These are phyloP conservation scores for Alcis repandata DNA, from an alignment of 2,888 invertebrate species.

Conservation along the genomic window DNA sequence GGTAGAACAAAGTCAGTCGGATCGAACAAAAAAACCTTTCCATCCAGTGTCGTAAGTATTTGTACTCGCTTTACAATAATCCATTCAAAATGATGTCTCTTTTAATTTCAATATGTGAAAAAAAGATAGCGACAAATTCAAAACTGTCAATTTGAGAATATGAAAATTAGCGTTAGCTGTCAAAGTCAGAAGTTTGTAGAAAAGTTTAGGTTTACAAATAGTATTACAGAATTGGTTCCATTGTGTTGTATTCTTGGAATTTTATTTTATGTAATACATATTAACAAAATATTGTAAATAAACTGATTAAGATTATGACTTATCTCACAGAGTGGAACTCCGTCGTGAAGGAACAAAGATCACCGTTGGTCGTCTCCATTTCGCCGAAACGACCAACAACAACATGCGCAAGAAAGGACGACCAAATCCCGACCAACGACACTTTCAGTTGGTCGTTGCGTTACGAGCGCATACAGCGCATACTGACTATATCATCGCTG, in stretches of 20 bases:
- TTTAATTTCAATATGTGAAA: too few species aligned
- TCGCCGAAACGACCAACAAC: conserved; percentile 99
- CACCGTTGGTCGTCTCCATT: conserved; percentile 98
- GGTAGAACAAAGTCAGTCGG: conserved; percentile 99
- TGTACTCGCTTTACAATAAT: background rate
- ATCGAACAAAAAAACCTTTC: conserved; percentile 98
- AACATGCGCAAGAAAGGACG: conserved; percentile 99
- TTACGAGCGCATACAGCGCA: conserved; percentile 95
- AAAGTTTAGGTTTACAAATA: too few species aligned
- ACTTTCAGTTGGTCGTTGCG: conserved; percentile 97
- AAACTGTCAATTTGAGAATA: too few species aligned
- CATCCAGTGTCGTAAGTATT: conserved; percentile 96
- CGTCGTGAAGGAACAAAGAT: conserved; percentile 96
- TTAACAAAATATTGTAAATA: too few species aligned
- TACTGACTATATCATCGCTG: conserved; percentile 92
- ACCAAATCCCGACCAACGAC: conserved; percentile 99
- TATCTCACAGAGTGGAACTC: conserved; percentile 90
- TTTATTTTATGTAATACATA: too few species aligned
- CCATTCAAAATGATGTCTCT: too few species aligned
- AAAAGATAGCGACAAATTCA: too few species aligned
- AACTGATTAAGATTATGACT: background rate
- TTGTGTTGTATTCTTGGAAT: too few species aligned
- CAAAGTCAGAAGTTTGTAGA: too few species aligned
- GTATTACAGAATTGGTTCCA: too few species aligned
- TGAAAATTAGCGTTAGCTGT: too few species aligned